phyloP scores from a whole-genome alignment of 2,888 invertebrate species.

The Sesia bembeciformis region DNA sequence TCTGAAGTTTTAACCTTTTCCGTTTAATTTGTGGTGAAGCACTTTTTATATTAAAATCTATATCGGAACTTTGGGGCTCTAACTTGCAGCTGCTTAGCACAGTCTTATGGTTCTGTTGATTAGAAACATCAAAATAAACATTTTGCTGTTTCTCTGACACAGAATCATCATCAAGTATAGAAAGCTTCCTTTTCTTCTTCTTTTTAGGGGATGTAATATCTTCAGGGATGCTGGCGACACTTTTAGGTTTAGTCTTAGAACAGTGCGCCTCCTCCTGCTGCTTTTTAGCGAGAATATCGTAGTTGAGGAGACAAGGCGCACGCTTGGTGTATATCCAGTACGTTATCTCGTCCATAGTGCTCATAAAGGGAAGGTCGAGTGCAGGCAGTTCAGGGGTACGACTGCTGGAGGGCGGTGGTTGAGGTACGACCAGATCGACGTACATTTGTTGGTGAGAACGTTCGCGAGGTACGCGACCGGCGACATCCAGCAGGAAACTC shows the following conservation, averaged over 20 bases:
- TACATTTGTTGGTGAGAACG: slow-evolving; percentile 1
- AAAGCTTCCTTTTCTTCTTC: slow-evolving; percentile 49
- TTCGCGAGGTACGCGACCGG: slow-evolving; percentile 9
- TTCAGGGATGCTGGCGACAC: slow-evolving; percentile 23
- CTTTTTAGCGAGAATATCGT: slow-evolving; percentile 44
- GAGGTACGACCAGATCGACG: neutral
- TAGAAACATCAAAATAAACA: slow-evolving; percentile 46
- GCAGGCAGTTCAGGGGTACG: neutral
- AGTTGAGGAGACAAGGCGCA: slow-evolving; percentile 61
- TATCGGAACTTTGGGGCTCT: slow-evolving; percentile 37
- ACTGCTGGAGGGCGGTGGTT: neutral
- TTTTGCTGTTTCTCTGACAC: slow-evolving; percentile 40
- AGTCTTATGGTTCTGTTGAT: slow-evolving; percentile 25
- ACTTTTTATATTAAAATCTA: slow-evolving; percentile 54
- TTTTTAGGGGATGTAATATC: slow-evolving; percentile 36
- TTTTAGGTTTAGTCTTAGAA: slow-evolving; percentile 33
- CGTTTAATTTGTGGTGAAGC: slow-evolving; percentile 33
- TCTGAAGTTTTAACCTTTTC: slow-evolving; percentile 35
- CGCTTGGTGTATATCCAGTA: slow-evolving; percentile 63
- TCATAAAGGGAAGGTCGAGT: slow-evolving; percentile 48
- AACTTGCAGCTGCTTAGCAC: slow-evolving; percentile 33
- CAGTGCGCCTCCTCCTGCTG: slow-evolving; percentile 34
- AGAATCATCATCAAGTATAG: slow-evolving; percentile 44
- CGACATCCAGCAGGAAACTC: slow-evolving; percentile 26
- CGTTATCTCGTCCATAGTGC: slow-evolving; percentile 62